These are phyloP conservation scores for Stichodactyla mertensii DNA, from an alignment of 64 coral and sea anemone genomes.

Conservation along the genomic window DNA sequence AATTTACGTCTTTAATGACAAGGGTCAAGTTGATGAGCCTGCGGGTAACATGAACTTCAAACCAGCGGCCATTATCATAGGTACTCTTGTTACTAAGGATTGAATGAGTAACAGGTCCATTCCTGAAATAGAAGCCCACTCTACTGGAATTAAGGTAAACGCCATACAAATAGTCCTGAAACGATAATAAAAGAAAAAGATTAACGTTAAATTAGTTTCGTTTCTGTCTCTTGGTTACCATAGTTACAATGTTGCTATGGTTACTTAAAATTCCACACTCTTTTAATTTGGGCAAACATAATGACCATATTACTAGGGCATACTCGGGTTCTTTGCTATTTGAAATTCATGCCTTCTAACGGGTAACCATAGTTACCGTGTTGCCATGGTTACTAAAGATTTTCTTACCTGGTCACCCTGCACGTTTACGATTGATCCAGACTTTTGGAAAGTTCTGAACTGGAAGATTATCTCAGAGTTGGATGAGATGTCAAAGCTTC, in stretches of 20 bases:
- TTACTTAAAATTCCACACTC: too few species aligned
- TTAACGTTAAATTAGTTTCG: not conserved
- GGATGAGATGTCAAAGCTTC: conserved; percentile 63
- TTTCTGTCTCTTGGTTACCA: not conserved
- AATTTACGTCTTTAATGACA: conserved; percentile 51
- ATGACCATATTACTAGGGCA: too few species aligned
- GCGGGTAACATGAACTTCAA: conserved; percentile 60
- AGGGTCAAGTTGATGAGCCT: conserved; percentile 73
- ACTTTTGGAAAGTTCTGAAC: conserved; percentile 81
- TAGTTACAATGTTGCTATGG: not conserved
- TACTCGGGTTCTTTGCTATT: too few species aligned
- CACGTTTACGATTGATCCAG: conserved; percentile 57
- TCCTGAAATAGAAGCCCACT: conserved; percentile 70
- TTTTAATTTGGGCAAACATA: too few species aligned
- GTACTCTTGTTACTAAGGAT: conserved; percentile 40
- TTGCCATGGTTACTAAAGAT: not conserved
- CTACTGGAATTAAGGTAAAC: conserved; percentile 67
- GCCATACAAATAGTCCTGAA: conserved; percentile 63
- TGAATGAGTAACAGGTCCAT: conserved; percentile 31
- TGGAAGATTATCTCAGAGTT: conserved; percentile 74
- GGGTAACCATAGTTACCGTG: too few species aligned
- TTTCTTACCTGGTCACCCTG: conserved; percentile 50
- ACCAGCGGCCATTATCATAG: conserved; percentile 87
- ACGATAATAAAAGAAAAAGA: not conserved
- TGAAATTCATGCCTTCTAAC: too few species aligned